A percentile compares a stretch with the other conserved stretches of the same genome.
Conservation (phyloP, 2,888 invertebrate genomes). For the Sclerodermus sp. region DNA sequence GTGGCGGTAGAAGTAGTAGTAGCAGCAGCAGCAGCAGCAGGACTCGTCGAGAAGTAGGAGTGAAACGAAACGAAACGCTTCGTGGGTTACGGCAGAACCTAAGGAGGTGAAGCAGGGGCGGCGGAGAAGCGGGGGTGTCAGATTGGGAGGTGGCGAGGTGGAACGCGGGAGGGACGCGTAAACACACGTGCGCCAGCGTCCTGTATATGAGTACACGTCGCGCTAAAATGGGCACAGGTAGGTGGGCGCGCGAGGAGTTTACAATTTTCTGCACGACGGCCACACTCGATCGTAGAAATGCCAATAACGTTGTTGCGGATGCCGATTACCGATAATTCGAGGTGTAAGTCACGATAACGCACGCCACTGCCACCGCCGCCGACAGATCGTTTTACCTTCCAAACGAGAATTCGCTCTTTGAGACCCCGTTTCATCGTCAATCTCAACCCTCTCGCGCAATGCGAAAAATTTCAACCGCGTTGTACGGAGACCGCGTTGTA, state of each 20-base stretch:
- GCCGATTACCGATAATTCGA: slow-evolving; percentile 49
- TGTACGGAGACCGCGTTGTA: no score
- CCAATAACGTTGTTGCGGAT: slow-evolving; percentile 44
- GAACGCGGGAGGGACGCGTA: neutral
- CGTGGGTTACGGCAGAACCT: no score
- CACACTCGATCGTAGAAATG: slow-evolving; percentile 23
- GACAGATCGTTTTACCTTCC: slow-evolving; percentile 30
- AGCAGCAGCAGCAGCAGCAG: no score
- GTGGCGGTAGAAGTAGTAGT: no score
- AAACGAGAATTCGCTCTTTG: slow-evolving; percentile 1
- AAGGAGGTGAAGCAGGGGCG: no score
- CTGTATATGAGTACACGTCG: slow-evolving; percentile 1
- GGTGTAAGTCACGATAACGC: slow-evolving; percentile 40
- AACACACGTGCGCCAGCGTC: neutral
- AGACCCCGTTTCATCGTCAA: neutral
- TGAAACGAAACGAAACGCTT: no score
- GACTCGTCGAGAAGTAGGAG: no score
- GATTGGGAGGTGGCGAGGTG: neutral
- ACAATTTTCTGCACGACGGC: slow-evolving; percentile 35
- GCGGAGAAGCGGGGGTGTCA: no score
- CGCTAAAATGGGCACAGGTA: slow-evolving; percentile 20
- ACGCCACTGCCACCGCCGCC: slow-evolving; percentile 26
- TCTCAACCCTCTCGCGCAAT: slow-evolving; percentile 2
- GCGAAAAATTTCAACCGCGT: no score
- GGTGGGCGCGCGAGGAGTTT: slow-evolving; percentile 20